phyloP scores from a whole-genome alignment of 2,888 invertebrate genomes.

The Lepeophtheirus nordmannii region DNA sequence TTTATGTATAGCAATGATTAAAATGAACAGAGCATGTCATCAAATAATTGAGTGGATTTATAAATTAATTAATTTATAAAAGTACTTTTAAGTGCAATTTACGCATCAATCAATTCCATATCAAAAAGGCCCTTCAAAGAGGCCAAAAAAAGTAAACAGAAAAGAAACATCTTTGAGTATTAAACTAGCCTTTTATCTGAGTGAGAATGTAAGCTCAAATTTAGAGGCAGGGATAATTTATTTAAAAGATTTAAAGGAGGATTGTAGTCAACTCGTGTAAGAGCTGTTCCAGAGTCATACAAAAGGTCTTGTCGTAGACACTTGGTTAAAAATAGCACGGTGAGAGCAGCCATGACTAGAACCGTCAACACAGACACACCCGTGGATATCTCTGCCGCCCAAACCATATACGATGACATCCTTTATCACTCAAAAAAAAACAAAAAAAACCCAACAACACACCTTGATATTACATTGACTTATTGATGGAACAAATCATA shows the following conservation, averaged over 20 bases:
- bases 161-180: not conserved
- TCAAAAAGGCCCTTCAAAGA: too few relatives aligned
- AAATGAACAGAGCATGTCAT: too few relatives aligned
- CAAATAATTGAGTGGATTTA: too few relatives aligned
- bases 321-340: not conserved
- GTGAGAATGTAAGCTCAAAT: not conserved
- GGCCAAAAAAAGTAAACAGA: too few relatives aligned
- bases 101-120: too few relatives aligned
- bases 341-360: not conserved
- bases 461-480: too few relatives aligned
- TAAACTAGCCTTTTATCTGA: not conserved
- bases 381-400: conserved; percentile 1
- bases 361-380: not conserved
- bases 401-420: not conserved
- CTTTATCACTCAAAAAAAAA: not conserved
- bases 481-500: too few relatives aligned
- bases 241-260: not conserved
- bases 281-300: not conserved
- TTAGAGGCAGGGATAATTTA: not conserved
- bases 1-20: too few relatives aligned
- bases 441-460: too few relatives aligned
- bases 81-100: too few relatives aligned
- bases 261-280: not conserved
- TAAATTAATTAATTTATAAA: too few relatives aligned
- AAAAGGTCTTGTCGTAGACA: not conserved